A percentile compares a stretch with the other conserved stretches of the same genome.
These are phyloP conservation scores for Diarsia mendica DNA, from an alignment of 2,888 invertebrate species.

Conservation along the genomic window DNA sequence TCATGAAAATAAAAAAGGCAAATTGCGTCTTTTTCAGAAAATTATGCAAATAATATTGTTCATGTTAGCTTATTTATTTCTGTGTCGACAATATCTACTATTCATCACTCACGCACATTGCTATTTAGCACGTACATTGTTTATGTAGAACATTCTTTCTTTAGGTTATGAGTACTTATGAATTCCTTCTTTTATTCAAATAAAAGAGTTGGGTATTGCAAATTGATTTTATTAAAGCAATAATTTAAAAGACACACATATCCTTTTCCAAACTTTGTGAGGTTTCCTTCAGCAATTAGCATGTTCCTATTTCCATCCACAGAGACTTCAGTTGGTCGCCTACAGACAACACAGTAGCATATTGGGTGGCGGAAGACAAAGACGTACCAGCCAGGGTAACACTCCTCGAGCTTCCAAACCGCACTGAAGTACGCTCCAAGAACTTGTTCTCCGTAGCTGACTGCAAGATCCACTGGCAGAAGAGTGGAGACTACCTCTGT, in stretches of 20 bases:
- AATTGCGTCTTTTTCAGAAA: background rate
- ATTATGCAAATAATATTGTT: background rate
- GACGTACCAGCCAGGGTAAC: constrained; percentile 99
- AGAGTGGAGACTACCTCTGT: constrained; percentile 98
- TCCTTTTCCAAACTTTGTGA: too few species aligned
- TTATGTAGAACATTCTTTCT: background rate
- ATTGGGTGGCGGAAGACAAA: constrained; percentile 99
- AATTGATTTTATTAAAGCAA: constrained; percentile 8
- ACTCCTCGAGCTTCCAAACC: constrained; percentile 97
- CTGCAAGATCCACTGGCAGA: constrained; percentile 99
- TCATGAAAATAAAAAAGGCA: background rate
- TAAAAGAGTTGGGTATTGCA: background rate
- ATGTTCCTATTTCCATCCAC: constrained; percentile 52
- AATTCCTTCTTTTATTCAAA: background rate
- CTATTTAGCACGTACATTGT: background rate
- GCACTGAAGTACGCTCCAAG: constrained; percentile 96
- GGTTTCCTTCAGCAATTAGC: background rate
- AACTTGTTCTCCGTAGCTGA: constrained; percentile 99
- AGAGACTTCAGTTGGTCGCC: constrained; percentile 99
- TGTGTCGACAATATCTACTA: constrained; percentile 6
- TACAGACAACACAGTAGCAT: constrained; percentile 98
- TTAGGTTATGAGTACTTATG: constrained; percentile 3
- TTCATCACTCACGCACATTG: background rate
- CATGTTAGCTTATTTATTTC: constrained; percentile 1
- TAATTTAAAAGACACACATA: background rate